These are phyloP conservation scores for Pomatorhinus ruficollis DNA, from an alignment of 2,113 vertebrate species.

Conservation along the genomic window DNA sequence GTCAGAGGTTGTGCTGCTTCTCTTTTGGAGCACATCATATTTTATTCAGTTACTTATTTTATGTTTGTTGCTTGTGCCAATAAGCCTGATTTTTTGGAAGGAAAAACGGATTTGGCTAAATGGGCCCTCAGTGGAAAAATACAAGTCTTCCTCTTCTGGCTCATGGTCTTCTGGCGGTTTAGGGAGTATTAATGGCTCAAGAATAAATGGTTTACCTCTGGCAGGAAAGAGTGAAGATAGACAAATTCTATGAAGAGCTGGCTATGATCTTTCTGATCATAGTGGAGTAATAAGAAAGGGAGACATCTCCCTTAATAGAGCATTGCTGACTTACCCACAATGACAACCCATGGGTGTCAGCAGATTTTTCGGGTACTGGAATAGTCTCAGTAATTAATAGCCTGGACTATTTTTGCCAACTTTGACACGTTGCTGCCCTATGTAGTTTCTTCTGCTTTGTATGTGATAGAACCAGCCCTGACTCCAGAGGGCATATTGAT, in stretches of 20 bases:
- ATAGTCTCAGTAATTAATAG: not conserved
- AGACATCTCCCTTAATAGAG: not conserved
- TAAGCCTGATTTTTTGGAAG: not conserved
- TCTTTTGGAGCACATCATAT: not conserved
- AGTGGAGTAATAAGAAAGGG: not conserved
- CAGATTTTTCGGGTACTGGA: not conserved
- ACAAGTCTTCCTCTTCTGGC: not conserved
- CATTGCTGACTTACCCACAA: not conserved
- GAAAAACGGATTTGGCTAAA: not conserved
- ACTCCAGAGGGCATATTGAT: not conserved
- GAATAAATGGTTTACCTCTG: not conserved
- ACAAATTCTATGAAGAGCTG: not conserved
- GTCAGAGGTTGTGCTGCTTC: not conserved
- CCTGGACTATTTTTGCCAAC: not conserved
- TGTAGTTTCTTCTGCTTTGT: not conserved
- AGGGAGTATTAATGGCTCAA: not conserved
- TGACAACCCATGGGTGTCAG: not conserved
- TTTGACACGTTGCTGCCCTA: rapidly evolving
- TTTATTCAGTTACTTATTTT: not conserved
- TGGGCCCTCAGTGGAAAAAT: not conserved
- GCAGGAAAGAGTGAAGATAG: not conserved
- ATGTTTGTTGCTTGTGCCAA: not conserved
- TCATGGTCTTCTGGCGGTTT: not conserved
- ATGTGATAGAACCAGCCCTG: not conserved
- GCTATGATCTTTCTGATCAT: not conserved